A percentile compares a stretch with the other conserved stretches of the same genome.
phyloP scores from a whole-genome alignment of 2,888 invertebrate species.

The Ornithoptera alexandrae region DNA sequence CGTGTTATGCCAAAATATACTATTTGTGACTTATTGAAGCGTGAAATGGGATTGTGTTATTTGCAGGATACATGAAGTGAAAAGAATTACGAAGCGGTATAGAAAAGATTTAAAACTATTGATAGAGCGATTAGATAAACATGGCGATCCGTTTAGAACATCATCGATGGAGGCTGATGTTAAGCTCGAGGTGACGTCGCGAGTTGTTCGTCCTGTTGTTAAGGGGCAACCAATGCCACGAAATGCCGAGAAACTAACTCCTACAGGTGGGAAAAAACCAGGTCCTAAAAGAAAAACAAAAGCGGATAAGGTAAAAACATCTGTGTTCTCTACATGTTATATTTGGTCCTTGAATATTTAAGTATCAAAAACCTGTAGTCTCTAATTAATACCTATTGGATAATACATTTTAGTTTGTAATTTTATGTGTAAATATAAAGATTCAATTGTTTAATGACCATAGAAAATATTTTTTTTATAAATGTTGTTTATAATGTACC shows the following conservation, averaged over 20 bases:
- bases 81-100: constrained; percentile 83
- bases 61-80: constrained; percentile 84
- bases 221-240: constrained; percentile 53
- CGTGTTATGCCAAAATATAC: constrained; percentile 42
- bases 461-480: no score
- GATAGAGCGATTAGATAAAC: constrained; percentile 83
- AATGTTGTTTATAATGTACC: no score
- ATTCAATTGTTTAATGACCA: no score
- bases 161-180: constrained; percentile 80
- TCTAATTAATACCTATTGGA: no score
- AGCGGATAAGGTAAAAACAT: constrained; percentile 73
- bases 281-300: constrained; percentile 81
- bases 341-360: background rate
- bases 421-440: no score
- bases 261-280: constrained; percentile 59
- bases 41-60: constrained; percentile 34
- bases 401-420: no score
- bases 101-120: constrained; percentile 85
- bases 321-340: background rate
- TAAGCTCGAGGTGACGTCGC: constrained; percentile 55
- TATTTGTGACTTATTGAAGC: constrained; percentile 34
- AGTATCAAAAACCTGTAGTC: no score
- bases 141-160: constrained; percentile 85
- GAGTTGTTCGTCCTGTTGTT: constrained; percentile 46
- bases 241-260: constrained; percentile 59